Conservation (phyloP, 2,888 invertebrate genomes). For the Diaperis boleti region DNA sequence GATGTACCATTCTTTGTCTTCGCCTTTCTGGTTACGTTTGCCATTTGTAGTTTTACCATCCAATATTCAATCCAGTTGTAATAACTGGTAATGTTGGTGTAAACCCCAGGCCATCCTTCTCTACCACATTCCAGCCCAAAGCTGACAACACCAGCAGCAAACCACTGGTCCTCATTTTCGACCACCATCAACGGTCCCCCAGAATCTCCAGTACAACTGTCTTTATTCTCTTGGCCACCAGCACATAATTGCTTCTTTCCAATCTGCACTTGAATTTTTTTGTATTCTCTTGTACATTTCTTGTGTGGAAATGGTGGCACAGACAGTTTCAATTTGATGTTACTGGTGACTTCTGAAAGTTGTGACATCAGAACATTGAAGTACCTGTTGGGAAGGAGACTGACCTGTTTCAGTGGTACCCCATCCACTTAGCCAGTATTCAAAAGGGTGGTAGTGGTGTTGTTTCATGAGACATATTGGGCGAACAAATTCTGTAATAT, state of each 20-base stretch:
- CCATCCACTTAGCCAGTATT: slow-evolving; percentile 9
- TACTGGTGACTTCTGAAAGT: slow-evolving; percentile 44
- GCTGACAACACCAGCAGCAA: slow-evolving; percentile 76
- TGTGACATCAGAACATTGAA: not conserved
- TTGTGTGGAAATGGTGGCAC: slow-evolving; percentile 70
- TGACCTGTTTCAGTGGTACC: not conserved
- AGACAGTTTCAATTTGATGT: slow-evolving; percentile 73
- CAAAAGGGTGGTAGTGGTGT: not conserved
- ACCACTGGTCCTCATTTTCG: slow-evolving; percentile 59
- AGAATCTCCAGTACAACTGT: slow-evolving; percentile 83
- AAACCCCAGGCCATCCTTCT: slow-evolving; percentile 79
- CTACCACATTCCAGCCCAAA: slow-evolving; percentile 77
- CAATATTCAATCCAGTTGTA: slow-evolving; percentile 74
- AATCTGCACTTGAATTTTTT: slow-evolving; percentile 66
- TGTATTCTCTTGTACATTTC: slow-evolving; percentile 70
- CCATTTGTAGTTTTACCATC: too few species aligned
- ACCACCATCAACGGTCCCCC: slow-evolving; percentile 81
- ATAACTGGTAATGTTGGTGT: slow-evolving; percentile 74
- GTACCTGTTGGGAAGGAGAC: not conserved
- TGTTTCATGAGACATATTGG: slow-evolving; percentile 61
- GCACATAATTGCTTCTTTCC: slow-evolving; percentile 77
- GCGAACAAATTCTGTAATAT: slow-evolving; percentile 59
- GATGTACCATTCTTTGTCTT: not conserved
- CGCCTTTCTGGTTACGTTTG: not conserved
- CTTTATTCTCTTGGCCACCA: slow-evolving; percentile 76